Evolutionary conservation across 1,140 invertebrate genomes (phyloP), one percentile per base, ranked within the genome.

Genomic region (Schlechtendalia chinensis): DNA sequence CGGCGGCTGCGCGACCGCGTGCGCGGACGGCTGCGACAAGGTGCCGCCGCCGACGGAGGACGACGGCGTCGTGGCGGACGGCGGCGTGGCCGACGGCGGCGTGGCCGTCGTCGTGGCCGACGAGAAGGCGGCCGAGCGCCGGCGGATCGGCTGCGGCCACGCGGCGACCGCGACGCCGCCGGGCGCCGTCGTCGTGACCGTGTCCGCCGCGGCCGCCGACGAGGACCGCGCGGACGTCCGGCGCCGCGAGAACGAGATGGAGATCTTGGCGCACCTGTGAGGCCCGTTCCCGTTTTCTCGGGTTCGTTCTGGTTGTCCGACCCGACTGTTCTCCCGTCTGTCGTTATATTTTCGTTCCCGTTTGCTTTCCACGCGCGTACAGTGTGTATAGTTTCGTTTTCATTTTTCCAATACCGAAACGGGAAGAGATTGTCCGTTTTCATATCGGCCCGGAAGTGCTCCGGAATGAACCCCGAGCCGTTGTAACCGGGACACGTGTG

Each of bases 261-360:
- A 90, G 82, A 89, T 90, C 61, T 84, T 90, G 81, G 89, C 89
- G 65, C 89, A 89, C 85, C 86, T 89, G 83, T 89, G 82, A 85
- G 17, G 12, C 29, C 29, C 16, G 16, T 3, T 3, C 3, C 17
- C 54, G 54, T n/a, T n/a, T n/a, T n/a, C n/a, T n/a, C n/a, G n/a
- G n/a, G n/a, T n/a, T n/a, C n/a, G n/a, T n/a, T n/a, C n/a, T n/a
- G n/a, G n/a, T n/a, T n/a, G n/a, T n/a, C n/a, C n/a, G n/a, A n/a
- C 54, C 19, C 65, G 65, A 19, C 12, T 39, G 39, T 65, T 17
- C 16, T 19, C 22, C 29, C 5, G 63, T 14, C 59, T 16, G 27
- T 16, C 24, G 27, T 24, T 16, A 27, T 14, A 24, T 17, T 61
- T 10, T 53, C 50, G 50, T 53, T 53, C 11, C 1, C 50, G 39